Conservation (phyloP, 2,113 vertebrate genomes). For the Nerophis ophidion region DNA sequence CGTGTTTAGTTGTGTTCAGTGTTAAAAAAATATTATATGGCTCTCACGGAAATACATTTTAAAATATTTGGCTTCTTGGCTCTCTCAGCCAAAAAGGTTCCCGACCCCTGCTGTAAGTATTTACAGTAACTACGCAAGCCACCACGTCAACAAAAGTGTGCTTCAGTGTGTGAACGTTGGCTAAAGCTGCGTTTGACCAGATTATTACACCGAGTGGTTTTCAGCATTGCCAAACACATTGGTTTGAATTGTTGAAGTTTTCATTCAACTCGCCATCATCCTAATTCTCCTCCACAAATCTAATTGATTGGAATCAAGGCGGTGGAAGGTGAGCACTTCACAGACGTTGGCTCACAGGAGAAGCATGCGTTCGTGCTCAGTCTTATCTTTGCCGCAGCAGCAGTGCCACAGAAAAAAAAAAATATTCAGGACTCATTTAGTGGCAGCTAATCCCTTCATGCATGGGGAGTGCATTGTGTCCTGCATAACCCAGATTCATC, state of each 20-base stretch:
- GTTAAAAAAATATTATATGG: no score
- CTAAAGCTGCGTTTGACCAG: no score
- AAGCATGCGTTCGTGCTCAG: background rate
- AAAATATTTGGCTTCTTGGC: no score
- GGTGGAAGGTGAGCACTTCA: constrained; percentile 2
- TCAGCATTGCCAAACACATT: no score
- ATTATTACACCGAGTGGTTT: no score
- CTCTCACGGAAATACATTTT: no score
- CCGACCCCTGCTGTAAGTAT: no score
- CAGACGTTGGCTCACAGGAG: constrained; percentile 3
- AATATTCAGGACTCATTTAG: constrained; percentile 38
- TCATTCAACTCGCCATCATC: background rate
- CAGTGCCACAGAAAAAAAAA: constrained; percentile 18
- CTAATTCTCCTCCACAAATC: background rate
- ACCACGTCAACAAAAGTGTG: no score
- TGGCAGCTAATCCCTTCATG: constrained; percentile 23
- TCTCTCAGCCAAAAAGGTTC: no score
- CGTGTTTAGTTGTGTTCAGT: no score
- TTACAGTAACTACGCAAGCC: no score
- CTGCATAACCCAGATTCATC: constrained; percentile 32
- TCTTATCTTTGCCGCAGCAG: constrained; percentile 22
- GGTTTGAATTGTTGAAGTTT: background rate
- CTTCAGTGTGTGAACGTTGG: no score
- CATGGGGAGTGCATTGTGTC: constrained; percentile 28
- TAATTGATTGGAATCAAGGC: background rate